Evolutionary conservation across 2,797 vertebrate species (phyloP).

Genomic region (Phaenicophaeus curvirostris): DNA sequence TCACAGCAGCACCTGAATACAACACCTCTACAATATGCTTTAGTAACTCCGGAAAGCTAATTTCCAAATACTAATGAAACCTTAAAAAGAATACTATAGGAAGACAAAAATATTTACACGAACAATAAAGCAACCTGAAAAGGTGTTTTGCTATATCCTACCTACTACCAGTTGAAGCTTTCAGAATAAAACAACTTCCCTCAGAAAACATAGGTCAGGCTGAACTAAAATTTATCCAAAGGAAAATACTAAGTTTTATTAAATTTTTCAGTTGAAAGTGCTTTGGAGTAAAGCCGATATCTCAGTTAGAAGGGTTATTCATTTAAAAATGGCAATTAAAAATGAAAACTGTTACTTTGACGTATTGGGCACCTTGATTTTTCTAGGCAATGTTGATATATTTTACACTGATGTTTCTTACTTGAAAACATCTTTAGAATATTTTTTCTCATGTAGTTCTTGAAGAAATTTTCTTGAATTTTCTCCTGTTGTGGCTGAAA

Average conservation of each 20-base stretch:
- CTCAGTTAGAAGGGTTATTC: background rate
- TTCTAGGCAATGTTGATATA: background rate
- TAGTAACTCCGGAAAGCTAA: background rate
- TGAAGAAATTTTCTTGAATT: background rate
- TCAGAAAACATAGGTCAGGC: background rate
- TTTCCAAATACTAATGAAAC: background rate
- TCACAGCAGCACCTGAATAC: background rate
- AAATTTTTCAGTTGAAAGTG: background rate
- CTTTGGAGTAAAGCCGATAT: background rate
- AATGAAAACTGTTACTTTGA: background rate
- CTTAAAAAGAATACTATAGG: background rate
- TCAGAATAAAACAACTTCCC: background rate
- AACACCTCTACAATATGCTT: fast-evolving
- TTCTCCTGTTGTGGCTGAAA: background rate
- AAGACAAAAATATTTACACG: background rate
- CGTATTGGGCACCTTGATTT: background rate
- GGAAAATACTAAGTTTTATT: background rate
- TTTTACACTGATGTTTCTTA: background rate
- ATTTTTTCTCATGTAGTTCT: background rate
- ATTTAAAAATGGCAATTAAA: background rate
- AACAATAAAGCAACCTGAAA: background rate
- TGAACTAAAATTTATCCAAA: background rate
- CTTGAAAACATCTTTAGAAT: background rate
- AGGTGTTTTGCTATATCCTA: background rate
- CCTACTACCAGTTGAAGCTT: background rate